phyloP scores from a whole-genome alignment of 2,797 vertebrate species.

The Clarias fuscus region DNA sequence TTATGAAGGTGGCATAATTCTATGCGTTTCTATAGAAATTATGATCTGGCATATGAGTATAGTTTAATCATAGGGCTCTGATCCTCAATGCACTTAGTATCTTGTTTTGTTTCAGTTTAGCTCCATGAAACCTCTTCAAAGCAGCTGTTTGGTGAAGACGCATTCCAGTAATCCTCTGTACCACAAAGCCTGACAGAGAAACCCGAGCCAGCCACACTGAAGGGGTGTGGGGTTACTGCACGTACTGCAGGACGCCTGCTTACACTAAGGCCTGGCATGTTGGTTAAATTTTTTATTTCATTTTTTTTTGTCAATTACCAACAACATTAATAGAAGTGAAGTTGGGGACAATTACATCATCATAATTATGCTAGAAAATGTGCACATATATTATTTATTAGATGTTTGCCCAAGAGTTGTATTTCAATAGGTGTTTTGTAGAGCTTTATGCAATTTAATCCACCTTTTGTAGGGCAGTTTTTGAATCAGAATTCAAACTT shows the following conservation, averaged over 20 bases:
- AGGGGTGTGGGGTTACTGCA: slow-evolving; percentile 53
- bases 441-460: no score
- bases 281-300: neutral
- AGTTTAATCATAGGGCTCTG: neutral
- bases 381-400: neutral
- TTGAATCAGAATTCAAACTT: no score
- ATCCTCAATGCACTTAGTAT: neutral
- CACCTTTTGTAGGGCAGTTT: no score
- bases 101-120: neutral
- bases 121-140: slow-evolving; percentile 16
- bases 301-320: neutral
- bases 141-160: slow-evolving; percentile 25
- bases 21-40: neutral
- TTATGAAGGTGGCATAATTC: neutral
- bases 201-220: slow-evolving; percentile 46
- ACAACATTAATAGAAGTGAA: neutral
- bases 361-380: neutral
- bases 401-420: neutral
- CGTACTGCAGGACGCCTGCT: neutral
- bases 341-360: neutral
- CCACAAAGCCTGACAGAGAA: slow-evolving; percentile 41
- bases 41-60: neutral
- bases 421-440: neutral
- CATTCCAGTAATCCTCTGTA: slow-evolving; percentile 37
- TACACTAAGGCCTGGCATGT: neutral